These are phyloP conservation scores for pig (Sus scrofa) DNA, from an alignment of 2,113 vertebrate genomes.

Conservation along the genomic window T2T-Sscrofa CM000816.6:39468501-39469000, in stretches of 20 bases:
- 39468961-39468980: neutral
- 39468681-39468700: conserved; percentile 40
- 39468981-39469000: neutral
- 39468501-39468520: conserved; percentile 87
- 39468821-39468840: neutral
- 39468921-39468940: neutral
- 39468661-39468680: conserved; percentile 66
- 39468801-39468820: neutral
- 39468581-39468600: conserved; percentile 83
- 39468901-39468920: neutral
- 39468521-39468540: conserved; percentile 90
- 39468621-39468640: conserved; percentile 63
- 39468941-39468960: neutral
- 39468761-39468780: neutral
- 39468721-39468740: conserved; percentile 45
- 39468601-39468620: conserved; percentile 79
- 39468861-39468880: neutral
- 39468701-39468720: conserved; percentile 35
- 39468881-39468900: neutral
- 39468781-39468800: neutral
- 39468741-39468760: conserved; percentile 16
- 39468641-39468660: conserved; percentile 35
- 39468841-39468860: neutral
- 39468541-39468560: conserved; percentile 86
- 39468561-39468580: conserved; percentile 82